phyloP scores from a whole-genome alignment of 2,113 vertebrate genomes.

The Pristiophorus japonicus region DNA sequence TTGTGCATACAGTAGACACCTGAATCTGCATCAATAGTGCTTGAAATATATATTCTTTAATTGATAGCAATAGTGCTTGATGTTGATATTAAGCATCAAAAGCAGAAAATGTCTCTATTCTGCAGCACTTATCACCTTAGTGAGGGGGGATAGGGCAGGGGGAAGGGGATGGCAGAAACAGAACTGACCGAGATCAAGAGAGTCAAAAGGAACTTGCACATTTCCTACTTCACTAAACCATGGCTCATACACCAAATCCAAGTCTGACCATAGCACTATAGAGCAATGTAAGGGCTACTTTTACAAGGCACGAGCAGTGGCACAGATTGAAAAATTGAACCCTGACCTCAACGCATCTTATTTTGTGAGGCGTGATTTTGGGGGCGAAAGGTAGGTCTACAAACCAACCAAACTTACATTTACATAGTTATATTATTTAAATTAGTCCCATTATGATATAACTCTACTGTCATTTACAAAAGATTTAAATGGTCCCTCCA shows the following conservation, averaged over 20 bases:
- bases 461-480: not conserved
- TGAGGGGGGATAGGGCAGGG: not conserved
- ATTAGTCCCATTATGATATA: not conserved
- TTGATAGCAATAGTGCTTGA: not conserved
- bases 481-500: not conserved
- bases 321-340: not conserved
- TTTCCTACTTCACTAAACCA: not conserved
- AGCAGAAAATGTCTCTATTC: not conserved
- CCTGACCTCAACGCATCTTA: not conserved
- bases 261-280: not conserved
- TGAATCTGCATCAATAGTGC: not conserved
- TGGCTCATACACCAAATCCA: not conserved
- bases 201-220: not conserved
- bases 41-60: not conserved
- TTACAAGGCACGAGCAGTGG: no score
- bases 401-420: not conserved
- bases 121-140: not conserved
- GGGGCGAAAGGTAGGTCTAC: not conserved
- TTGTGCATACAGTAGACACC: not conserved
- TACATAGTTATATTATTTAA: not conserved
- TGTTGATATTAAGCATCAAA: not conserved
- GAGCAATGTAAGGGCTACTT: not conserved
- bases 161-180: not conserved
- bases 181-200: not conserved
- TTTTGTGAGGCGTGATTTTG: not conserved